Evolutionary conservation across 1,140 invertebrate genomes (phyloP).

Genomic region (Polypedilum vanderplanki): DNA sequence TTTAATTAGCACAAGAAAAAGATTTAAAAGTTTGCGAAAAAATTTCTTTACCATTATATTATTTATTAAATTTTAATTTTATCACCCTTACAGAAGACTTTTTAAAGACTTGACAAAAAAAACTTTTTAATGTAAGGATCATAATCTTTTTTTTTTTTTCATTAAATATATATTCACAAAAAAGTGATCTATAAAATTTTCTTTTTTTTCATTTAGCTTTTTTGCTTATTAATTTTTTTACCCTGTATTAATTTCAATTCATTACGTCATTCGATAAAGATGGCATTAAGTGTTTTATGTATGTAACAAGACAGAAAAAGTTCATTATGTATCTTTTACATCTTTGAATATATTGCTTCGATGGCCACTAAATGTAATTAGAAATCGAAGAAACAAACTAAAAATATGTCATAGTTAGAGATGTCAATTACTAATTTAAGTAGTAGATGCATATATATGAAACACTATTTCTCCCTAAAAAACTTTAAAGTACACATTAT

Average conservation of each 20-base stretch:
- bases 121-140: background rate
- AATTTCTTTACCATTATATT: background rate
- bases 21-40: background rate
- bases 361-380: constrained; percentile 20
- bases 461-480: background rate
- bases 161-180: constrained; percentile 25
- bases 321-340: background rate
- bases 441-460: background rate
- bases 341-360: constrained; percentile 25
- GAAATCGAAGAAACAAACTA: background rate
- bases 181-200: constrained; percentile 21
- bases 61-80: constrained; percentile 3
- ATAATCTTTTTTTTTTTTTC: background rate
- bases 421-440: no score
- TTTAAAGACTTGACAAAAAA: background rate
- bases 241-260: constrained; percentile 16
- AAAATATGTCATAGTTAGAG: background rate
- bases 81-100: constrained; percentile 27
- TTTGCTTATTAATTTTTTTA: constrained; percentile 20
- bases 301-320: background rate
- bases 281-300: background rate
- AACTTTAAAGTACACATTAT: no score
- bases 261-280: constrained; percentile 27
- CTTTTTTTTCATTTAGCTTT: background rate
- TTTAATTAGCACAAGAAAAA: constrained; percentile 20